phyloP scores from a whole-genome alignment of 1,140 invertebrate genomes.

The Drosophila novamexicana region DNA sequence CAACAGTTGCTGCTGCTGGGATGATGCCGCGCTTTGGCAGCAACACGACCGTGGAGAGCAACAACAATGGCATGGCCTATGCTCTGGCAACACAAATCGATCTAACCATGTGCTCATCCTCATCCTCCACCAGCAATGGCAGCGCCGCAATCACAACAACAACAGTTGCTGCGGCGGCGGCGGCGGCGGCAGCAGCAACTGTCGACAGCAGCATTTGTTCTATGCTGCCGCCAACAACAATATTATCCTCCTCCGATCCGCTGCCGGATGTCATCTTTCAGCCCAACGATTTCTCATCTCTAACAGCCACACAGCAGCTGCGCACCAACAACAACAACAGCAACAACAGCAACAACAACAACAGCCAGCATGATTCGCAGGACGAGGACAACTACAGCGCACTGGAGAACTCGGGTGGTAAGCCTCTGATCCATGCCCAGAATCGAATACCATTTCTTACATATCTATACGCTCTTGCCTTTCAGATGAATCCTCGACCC shows the following conservation, averaged over 20 bases:
- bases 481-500: slow-evolving; percentile 64
- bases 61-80: slow-evolving; percentile 44
- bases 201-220: slow-evolving; percentile 37
- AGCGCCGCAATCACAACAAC: slow-evolving; percentile 41
- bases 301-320: slow-evolving; percentile 76
- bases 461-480: neutral
- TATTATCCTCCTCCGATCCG: slow-evolving; percentile 76
- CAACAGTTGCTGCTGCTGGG: neutral
- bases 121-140: slow-evolving; percentile 71
- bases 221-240: slow-evolving; percentile 78
- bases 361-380: slow-evolving; percentile 47
- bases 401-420: slow-evolving; percentile 72
- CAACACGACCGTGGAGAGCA: slow-evolving; percentile 17
- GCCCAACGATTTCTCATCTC: slow-evolving; percentile 79
- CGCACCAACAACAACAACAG: slow-evolving; percentile 41
- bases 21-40: slow-evolving; percentile 28
- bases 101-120: slow-evolving; percentile 78
- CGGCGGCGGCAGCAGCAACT: slow-evolving; percentile 6
- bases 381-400: slow-evolving; percentile 68
- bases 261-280: slow-evolving; percentile 79
- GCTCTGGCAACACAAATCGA: slow-evolving; percentile 73
- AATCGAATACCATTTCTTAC: too few relatives aligned
- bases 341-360: slow-evolving; percentile 23
- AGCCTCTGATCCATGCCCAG: neutral
- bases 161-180: slow-evolving; percentile 13